Evolutionary conservation across 2,797 vertebrate species (phyloP).

Genomic region (Dallia pectoralis): DNA sequence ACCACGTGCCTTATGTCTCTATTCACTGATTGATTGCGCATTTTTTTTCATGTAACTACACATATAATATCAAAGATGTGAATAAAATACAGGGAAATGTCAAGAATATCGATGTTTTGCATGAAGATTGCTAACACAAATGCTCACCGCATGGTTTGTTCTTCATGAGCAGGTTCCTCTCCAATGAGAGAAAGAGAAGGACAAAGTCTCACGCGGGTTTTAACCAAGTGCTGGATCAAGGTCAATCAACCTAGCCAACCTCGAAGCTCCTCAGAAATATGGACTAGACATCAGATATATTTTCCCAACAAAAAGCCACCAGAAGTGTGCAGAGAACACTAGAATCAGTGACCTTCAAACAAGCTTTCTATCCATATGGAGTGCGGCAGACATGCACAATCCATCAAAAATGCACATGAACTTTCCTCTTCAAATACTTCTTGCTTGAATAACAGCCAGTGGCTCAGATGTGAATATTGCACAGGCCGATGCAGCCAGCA

Average conservation of each 20-base stretch:
- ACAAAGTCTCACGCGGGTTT: conserved; percentile 56
- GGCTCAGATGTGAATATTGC: conserved; percentile 78
- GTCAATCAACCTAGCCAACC: conserved; percentile 72
- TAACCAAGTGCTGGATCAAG: conserved; percentile 62
- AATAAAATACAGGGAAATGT: conserved; percentile 43
- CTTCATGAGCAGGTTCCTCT: conserved; percentile 52
- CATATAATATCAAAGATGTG: conserved; percentile 38
- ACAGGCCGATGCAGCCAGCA: conserved; percentile 54
- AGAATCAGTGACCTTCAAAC: conserved; percentile 78
- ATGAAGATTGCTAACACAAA: conserved; percentile 11
- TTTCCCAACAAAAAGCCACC: conserved; percentile 58
- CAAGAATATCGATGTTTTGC: conserved; percentile 54
- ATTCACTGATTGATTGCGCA: conserved; percentile 10
- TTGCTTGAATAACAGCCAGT: conserved; percentile 73
- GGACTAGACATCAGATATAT: conserved; percentile 63
- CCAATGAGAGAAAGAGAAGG: conserved; percentile 38
- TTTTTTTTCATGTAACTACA: conserved; percentile 9
- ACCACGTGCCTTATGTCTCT: conserved; percentile 11
- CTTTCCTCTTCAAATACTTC: conserved; percentile 78
- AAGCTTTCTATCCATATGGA: conserved; percentile 75
- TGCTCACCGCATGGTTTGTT: conserved; percentile 39
- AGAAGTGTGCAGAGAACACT: conserved; percentile 52
- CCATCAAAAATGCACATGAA: conserved; percentile 80
- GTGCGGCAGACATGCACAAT: conserved; percentile 74
- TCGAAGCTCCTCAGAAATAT: conserved; percentile 66